These are phyloP conservation scores for Deroplatys truncata DNA, from an alignment of 2,888 invertebrate genomes.

Conservation along the genomic window DNA sequence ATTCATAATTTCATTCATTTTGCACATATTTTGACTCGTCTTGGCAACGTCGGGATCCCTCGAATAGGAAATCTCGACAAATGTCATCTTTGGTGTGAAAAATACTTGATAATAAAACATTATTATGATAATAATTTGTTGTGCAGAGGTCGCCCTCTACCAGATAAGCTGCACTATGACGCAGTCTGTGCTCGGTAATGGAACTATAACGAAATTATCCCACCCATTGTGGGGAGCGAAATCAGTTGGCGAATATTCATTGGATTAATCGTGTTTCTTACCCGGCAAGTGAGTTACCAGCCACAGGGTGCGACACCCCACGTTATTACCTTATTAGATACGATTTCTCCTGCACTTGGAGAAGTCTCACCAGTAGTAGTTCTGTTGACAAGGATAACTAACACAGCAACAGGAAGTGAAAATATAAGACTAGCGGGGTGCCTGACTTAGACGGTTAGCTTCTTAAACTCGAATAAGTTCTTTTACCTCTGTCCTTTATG, in stretches of 20 bases:
- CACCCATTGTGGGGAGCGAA: background rate
- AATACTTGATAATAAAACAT: background rate
- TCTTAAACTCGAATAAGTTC: no score
- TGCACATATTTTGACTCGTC: no score
- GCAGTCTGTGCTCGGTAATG: background rate
- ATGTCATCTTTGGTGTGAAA: background rate
- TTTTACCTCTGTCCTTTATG: no score
- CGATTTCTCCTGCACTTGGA: background rate
- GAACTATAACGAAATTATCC: background rate
- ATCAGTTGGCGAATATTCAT: constrained; percentile 15
- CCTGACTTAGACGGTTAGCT: no score
- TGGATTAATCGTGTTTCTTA: constrained; percentile 16
- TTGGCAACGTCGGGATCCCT: no score
- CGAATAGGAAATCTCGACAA: no score
- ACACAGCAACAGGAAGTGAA: no score
- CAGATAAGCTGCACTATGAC: background rate
- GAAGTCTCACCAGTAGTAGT: background rate
- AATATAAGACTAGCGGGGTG: no score
- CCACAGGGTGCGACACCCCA: constrained; percentile 4
- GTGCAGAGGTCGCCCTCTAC: background rate
- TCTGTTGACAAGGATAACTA: background rate
- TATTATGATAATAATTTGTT: background rate
- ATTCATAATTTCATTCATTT: no score
- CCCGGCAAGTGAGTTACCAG: constrained; percentile 1
- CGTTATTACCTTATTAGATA: constrained; percentile 4